Percentiles rank a stretch among this genome's conserved stretches.
Conservation (phyloP, 1,140 invertebrate genomes). For the Cydia fagiglandana region DNA sequence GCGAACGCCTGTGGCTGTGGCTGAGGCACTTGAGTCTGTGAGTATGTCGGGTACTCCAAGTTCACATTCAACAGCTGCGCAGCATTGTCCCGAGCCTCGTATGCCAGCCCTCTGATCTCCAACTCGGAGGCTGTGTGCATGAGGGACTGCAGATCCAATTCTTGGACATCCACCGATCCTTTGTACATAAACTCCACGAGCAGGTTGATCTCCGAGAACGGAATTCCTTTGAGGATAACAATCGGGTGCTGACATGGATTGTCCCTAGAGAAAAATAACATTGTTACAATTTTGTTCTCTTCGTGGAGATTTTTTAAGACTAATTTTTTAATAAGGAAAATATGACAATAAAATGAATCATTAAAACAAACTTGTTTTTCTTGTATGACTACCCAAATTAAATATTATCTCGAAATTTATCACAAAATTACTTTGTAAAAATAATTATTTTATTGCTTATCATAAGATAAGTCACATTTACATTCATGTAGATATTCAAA, state of each 20-base stretch:
- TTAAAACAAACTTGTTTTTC: constrained; percentile 20
- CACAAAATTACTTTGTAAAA: constrained; percentile 44
- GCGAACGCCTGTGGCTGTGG: constrained; percentile 54
- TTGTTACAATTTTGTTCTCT: constrained; percentile 10
- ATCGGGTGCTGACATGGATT: constrained; percentile 87
- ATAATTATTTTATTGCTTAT: constrained; percentile 30
- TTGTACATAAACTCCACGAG: constrained; percentile 87
- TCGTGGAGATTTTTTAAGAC: neutral
- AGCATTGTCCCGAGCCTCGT: constrained; percentile 76
- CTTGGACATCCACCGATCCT: constrained; percentile 84
- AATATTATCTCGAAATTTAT: constrained; percentile 64
- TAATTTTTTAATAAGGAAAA: neutral
- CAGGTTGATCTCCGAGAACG: constrained; percentile 84
- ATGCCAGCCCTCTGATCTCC: constrained; percentile 81
- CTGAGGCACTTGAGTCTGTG: constrained; percentile 53
- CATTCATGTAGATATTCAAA: constrained; percentile 32
- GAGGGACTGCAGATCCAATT: constrained; percentile 82
- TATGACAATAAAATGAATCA: neutral
- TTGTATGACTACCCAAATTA: constrained; percentile 46
- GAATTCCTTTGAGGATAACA: constrained; percentile 84
- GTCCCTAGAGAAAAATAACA: constrained; percentile 70
- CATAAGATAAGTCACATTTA: constrained; percentile 29
- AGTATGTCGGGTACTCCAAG: constrained; percentile 72
- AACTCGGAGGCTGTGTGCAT: constrained; percentile 85
- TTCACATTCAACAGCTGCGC: constrained; percentile 77